Evolutionary conservation across 1,140 invertebrate genomes (phyloP).

Genomic region (Trissolcus basalis): DNA sequence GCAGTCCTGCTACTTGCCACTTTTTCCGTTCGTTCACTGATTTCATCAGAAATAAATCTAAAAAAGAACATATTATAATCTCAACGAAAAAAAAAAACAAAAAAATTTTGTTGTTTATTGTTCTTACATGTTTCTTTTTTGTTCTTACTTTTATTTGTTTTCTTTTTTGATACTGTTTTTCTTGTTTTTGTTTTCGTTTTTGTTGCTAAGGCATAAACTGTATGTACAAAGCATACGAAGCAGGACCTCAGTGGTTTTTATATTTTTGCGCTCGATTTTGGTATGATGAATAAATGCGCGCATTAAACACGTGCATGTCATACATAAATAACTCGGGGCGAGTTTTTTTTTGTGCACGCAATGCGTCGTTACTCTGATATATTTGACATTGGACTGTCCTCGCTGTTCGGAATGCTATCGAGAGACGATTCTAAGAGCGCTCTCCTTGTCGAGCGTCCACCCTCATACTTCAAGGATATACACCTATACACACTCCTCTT

Average conservation of each 20-base stretch:
- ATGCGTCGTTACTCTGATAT: constrained; percentile 37
- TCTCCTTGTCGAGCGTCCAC: constrained; percentile 49
- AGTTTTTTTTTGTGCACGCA: constrained; percentile 19
- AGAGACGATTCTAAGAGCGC: constrained; percentile 26
- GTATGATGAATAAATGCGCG: constrained; percentile 7
- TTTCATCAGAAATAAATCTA: not conserved
- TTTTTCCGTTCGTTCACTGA: constrained; percentile 21
- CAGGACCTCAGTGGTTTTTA: too few species aligned
- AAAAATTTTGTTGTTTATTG: too few species aligned
- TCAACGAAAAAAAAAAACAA: too few species aligned
- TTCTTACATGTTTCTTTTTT: too few species aligned
- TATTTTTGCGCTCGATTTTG: not conserved
- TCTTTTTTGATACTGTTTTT: too few species aligned
- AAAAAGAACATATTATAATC: too few species aligned
- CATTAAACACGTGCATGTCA: constrained; percentile 12
- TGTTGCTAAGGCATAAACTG: too few species aligned
- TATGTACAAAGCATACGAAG: too few species aligned
- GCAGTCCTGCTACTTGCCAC: constrained; percentile 36
- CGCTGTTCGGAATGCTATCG: constrained; percentile 41
- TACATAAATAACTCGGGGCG: constrained; percentile 14
- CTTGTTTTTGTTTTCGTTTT: too few species aligned
- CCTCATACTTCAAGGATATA: constrained; percentile 56
- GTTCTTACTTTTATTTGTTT: too few species aligned
- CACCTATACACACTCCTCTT: constrained; percentile 16
- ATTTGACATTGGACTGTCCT: constrained; percentile 49